Evolutionary conservation across 2,888 invertebrate species (phyloP).

Genomic region (Protula sp.): DNA sequence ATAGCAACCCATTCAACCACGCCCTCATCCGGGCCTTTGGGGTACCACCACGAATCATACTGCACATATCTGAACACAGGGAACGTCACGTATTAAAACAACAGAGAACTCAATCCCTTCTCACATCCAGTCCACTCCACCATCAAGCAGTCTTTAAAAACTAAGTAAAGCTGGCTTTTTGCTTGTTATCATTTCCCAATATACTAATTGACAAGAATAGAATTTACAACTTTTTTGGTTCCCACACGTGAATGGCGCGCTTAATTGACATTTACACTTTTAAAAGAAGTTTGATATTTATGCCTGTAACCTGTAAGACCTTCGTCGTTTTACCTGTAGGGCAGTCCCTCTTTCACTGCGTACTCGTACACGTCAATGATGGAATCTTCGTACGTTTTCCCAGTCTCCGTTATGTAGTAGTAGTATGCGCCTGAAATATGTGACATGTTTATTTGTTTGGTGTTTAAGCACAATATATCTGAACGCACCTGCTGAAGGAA

Average conservation of each 20-base stretch:
- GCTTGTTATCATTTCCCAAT: no score
- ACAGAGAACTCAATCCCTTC: no score
- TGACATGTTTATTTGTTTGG: no score
- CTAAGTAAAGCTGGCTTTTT: neutral
- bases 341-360: conserved; percentile 24
- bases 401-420: conserved; percentile 34
- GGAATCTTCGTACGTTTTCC: conserved; percentile 34
- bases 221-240: no score
- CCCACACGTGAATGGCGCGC: no score
- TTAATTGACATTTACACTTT: no score
- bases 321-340: conserved; percentile 31
- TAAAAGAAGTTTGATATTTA: no score
- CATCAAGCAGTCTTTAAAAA: neutral
- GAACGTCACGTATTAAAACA: no score
- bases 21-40: conserved; percentile 21
- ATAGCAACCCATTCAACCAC: conserved; percentile 26
- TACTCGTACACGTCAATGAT: conserved; percentile 31
- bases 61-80: conserved; percentile 26
- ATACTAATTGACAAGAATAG: no score
- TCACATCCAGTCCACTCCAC: neutral
- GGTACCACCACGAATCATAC: conserved; percentile 33
- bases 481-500: no score
- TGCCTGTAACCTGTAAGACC: no score
- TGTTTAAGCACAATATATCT: no score
- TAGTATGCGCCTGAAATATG: conserved; percentile 36